Evolutionary conservation across 1,140 invertebrate species (phyloP).

Genomic region (Aricia agestis): DNA sequence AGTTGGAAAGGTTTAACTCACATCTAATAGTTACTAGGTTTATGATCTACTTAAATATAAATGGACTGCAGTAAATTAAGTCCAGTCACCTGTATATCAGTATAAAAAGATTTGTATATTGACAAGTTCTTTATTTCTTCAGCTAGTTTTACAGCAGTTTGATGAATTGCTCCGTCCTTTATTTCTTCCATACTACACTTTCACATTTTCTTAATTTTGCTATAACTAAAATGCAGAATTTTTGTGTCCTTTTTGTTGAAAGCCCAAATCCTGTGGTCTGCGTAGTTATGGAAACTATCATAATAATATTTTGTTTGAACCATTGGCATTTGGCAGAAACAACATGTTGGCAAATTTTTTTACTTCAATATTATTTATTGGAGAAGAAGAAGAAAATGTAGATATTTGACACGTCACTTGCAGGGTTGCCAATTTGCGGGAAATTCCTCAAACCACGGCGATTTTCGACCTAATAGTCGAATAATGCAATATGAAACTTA

Average conservation of each 20-base stretch:
- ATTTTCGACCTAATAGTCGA: too few relatives aligned
- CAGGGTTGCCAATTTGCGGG: too few relatives aligned
- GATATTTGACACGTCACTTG: too few relatives aligned
- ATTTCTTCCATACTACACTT: conserved; percentile 67
- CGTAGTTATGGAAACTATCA: not conserved
- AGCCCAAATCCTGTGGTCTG: not conserved
- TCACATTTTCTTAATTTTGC: conserved; percentile 28
- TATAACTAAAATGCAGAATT: not conserved
- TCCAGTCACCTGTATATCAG: conserved; percentile 68
- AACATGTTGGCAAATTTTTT: too few relatives aligned
- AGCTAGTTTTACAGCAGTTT: conserved; percentile 77
- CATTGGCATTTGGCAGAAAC: not conserved
- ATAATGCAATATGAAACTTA: too few relatives aligned
- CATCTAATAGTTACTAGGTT: too few relatives aligned
- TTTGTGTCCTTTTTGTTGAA: not conserved
- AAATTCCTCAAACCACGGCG: too few relatives aligned
- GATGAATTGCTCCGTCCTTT: conserved; percentile 76
- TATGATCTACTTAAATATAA: not conserved
- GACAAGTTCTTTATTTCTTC: conserved; percentile 77
- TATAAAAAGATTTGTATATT: conserved; percentile 78
- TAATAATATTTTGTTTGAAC: not conserved
- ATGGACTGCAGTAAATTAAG: too few relatives aligned
- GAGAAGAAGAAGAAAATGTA: too few relatives aligned
- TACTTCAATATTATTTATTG: too few relatives aligned
- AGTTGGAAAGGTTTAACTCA: too few relatives aligned